Evolutionary conservation across 2,797 vertebrate species (phyloP).

Genomic region (Neopelma chrysocephalum): DNA sequence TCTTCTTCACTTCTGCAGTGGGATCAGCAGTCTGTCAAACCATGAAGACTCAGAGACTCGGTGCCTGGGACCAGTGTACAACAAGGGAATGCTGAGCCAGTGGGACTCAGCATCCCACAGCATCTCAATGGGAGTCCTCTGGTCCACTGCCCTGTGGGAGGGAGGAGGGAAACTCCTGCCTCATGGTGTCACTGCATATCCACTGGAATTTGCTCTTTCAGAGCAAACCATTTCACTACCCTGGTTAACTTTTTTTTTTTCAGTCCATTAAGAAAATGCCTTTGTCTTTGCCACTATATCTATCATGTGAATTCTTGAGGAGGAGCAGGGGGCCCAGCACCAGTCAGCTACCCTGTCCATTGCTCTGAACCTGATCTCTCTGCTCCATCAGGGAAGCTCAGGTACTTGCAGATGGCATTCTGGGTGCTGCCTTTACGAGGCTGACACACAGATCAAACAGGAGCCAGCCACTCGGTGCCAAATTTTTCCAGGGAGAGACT

Average conservation of each 20-base stretch:
- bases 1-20: not conserved
- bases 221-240: not conserved
- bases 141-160: not conserved
- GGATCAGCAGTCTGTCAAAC: not conserved
- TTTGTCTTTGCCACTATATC: not conserved
- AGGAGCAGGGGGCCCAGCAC: conserved; percentile 1
- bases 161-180: not conserved
- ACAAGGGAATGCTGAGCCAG: not conserved
- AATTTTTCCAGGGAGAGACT: conserved; percentile 47
- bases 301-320: not conserved
- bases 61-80: not conserved
- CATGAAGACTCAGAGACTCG: not conserved
- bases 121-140: not conserved
- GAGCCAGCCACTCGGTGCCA: conserved; percentile 70
- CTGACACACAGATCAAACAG: not conserved
- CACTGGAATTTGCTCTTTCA: not conserved
- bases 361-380: not conserved
- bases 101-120: not conserved
- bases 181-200: not conserved
- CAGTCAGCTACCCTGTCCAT: not conserved
- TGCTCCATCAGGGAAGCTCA: conserved; percentile 41
- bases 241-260: not conserved
- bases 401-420: conserved; percentile 20
- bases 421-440: conserved; percentile 5
- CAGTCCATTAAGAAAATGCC: not conserved